Base-by-base conservation (phyloP, 2,797 vertebrate genomes). In the Merluccius polli region DNA sequence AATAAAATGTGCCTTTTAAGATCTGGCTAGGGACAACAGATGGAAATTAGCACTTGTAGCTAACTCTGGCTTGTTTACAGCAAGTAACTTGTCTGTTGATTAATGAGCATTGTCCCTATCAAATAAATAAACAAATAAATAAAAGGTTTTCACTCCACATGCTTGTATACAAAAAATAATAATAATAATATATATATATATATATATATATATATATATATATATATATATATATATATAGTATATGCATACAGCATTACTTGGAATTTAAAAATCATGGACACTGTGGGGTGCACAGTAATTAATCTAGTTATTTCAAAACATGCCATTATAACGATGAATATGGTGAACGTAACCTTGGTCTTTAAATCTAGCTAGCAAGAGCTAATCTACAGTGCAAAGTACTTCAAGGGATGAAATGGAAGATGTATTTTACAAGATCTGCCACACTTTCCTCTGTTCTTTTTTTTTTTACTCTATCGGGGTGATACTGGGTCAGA, bases 381-480 rank as follows among this genome's bases (percentile, higher is more conserved):
- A n/a, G 52, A n/a, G 18, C 52, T 59, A 59, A 59, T 59, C 52
- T 59, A 59, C 21, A 59, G 52, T 59, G 52, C 52, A 59, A 18
- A 48, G 52, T 59, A 9, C 52, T 59, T 59, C 52, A 59, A 59
- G 52, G 52, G 52, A 59, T 59, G n/a, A 59, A 59, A 59, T 59
- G 52, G 52, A 59, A 59, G 52, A 59, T 59, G n/a, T 59, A 3
- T 59, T 59, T 59, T 21, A 59, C 52, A 59, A 24, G 52, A 59
- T 59, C 52, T 59, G n/a, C 52, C 36, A 38, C 36, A 38, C 36
- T 44, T 44, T 44, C 41, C 52, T 59, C 52, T n/a, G 52, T 15
- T 59, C 16, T 4, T 48, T 48, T 59, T 21, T 52, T 52, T 52
- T n/a, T 24, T 9, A 52, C 44, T 52, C 44, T n/a, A 24, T 9